Evolutionary conservation across 2,113 vertebrate species (phyloP).

Genomic region (Chamaetylas fuelleborni): DNA sequence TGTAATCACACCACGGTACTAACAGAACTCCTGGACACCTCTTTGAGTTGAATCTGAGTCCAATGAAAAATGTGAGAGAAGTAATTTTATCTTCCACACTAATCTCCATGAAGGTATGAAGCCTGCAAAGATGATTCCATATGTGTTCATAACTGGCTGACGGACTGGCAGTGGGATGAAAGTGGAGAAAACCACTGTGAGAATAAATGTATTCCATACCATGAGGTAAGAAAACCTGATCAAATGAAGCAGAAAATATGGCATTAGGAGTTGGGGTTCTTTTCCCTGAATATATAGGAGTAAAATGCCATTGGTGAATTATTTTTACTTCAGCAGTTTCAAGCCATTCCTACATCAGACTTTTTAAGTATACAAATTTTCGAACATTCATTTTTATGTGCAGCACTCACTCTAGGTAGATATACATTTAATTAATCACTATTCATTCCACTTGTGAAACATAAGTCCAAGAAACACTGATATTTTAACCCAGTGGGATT

Average conservation of each 20-base stretch:
- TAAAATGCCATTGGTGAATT: not conserved
- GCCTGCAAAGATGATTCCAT: conserved; percentile 69
- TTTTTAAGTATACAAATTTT: not conserved
- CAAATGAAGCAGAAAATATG: not conserved
- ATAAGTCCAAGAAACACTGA: not conserved
- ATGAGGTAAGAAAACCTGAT: conserved; percentile 57
- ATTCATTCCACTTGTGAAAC: not conserved
- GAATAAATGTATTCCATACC: conserved; percentile 59
- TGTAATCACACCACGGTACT: not conserved
- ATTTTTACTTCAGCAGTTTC: not conserved
- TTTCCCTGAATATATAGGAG: not conserved
- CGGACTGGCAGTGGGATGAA: conserved; percentile 64
- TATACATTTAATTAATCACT: not conserved
- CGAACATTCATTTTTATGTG: not conserved
- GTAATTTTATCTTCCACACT: conserved; percentile 2
- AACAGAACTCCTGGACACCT: not conserved
- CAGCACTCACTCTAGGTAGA: not conserved
- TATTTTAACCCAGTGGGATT: not conserved
- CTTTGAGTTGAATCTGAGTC: not conserved
- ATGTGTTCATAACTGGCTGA: conserved; percentile 70
- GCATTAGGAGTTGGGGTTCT: not conserved
- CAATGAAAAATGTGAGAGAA: not conserved
- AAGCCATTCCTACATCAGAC: not conserved
- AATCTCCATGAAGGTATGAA: conserved; percentile 64
- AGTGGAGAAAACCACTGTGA: conserved; percentile 66